Percentiles rank a stretch among this genome's conserved stretches.
phyloP scores from a whole-genome alignment of 2,113 vertebrate genomes.

The Perca schrenkii region DNA sequence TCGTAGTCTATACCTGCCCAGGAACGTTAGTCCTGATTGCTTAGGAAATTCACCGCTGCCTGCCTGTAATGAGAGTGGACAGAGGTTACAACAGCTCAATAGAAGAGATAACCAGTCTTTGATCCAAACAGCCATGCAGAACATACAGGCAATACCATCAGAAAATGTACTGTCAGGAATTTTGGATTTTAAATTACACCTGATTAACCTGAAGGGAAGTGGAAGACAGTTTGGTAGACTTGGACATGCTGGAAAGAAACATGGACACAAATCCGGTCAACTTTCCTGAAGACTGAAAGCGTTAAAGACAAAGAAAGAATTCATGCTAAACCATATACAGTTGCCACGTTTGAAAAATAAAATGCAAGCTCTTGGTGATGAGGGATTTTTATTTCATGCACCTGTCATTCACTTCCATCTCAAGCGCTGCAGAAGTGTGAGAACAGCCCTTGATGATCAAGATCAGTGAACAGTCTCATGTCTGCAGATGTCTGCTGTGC shows the following conservation, averaged over 20 bases:
- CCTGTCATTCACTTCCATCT: conserved; percentile 72
- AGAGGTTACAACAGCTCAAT: conserved; percentile 97
- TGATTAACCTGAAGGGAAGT: conserved; percentile 86
- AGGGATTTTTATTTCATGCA: conserved; percentile 62
- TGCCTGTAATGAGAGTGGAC: conserved; percentile 92
- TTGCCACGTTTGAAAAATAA: conserved; percentile 40
- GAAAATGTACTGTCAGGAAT: conserved; percentile 91
- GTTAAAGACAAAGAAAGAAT: background rate
- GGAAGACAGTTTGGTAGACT: conserved; percentile 68
- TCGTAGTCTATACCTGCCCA: conserved; percentile 82
- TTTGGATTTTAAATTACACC: conserved; percentile 91
- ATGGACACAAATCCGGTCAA: conserved; percentile 27
- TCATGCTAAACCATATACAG: conserved; percentile 4
- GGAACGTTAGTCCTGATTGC: conserved; percentile 87
- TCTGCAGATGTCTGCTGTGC: conserved; percentile 74
- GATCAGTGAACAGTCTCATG: conserved; percentile 81
- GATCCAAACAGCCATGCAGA: conserved; percentile 92
- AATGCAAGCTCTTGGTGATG: conserved; percentile 48
- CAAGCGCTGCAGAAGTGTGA: conserved; percentile 49
- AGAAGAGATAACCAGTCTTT: conserved; percentile 92
- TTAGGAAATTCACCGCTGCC: conserved; percentile 86
- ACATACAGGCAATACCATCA: conserved; percentile 81
- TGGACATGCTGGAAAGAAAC: conserved; percentile 52
- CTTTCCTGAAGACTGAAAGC: conserved; percentile 26
- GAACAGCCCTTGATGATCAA: conserved; percentile 80